Conservation (phyloP, 2,113 vertebrate species). For the Equus przewalskii region DNA sequence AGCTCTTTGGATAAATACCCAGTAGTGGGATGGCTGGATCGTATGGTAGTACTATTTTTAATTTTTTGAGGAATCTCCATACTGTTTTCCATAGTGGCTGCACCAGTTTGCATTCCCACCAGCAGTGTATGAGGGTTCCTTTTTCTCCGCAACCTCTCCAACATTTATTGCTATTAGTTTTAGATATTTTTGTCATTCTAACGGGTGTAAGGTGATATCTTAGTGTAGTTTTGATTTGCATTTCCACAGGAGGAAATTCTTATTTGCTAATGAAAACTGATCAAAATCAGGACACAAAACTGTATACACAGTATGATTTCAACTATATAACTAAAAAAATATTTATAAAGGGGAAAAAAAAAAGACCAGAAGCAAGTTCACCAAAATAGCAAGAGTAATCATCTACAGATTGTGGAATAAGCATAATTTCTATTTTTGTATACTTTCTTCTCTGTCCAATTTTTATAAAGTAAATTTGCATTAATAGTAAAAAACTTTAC, state of each 20-base stretch:
- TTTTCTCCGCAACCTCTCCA: no score
- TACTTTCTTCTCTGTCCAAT: neutral
- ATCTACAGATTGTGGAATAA: neutral
- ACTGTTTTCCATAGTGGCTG: no score
- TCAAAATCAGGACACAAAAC: slow-evolving; percentile 34
- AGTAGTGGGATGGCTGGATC: no score
- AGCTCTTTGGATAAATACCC: no score
- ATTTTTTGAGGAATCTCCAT: no score
- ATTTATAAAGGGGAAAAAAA: neutral
- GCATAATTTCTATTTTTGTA: neutral
- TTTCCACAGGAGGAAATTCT: slow-evolving; percentile 1
- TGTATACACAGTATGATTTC: neutral
- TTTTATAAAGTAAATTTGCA: slow-evolving; percentile 41
- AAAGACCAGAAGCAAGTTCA: neutral
- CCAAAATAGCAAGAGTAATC: neutral
- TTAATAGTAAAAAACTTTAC: neutral
- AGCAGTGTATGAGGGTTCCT: no score
- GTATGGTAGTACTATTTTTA: no score
- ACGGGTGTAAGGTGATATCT: no score
- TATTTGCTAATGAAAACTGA: neutral
- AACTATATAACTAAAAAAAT: slow-evolving; percentile 36
- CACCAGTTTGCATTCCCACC: no score
- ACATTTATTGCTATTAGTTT: no score
- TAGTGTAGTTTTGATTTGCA: no score
- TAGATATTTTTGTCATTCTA: no score